These are phyloP conservation scores for Hydriomena furcata DNA, from an alignment of 2,888 invertebrate genomes.

Conservation along the genomic window DNA sequence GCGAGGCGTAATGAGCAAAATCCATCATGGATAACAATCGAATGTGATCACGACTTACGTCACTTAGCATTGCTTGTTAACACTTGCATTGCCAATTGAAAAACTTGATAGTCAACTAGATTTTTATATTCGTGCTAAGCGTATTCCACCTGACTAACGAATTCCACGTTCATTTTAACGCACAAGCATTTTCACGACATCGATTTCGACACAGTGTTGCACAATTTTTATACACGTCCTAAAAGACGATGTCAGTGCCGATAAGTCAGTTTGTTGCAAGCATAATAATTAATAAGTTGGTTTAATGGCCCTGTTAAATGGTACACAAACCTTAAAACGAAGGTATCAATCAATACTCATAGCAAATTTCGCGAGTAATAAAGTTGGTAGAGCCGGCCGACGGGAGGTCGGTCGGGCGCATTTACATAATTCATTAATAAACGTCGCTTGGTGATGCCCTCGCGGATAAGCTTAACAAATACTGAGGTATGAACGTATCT, in stretches of 20 bases:
- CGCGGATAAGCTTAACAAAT: constrained; percentile 73
- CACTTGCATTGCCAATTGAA: constrained; percentile 12
- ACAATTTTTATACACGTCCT: too few species aligned
- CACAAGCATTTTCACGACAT: too few species aligned
- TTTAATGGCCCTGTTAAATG: background rate
- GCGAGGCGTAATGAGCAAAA: constrained; percentile 67
- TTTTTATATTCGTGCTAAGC: too few species aligned
- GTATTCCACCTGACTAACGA: too few species aligned
- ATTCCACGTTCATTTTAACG: too few species aligned
- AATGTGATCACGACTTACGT: constrained; percentile 50
- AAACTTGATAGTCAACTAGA: background rate
- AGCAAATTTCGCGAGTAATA: constrained; percentile 64
- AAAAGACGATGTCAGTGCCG: too few species aligned
- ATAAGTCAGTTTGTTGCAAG: too few species aligned
- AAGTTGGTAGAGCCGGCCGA: constrained; percentile 54
- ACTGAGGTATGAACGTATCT: constrained; percentile 51
- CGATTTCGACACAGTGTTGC: too few species aligned
- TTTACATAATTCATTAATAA: constrained; percentile 79
- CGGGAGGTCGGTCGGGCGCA: constrained; percentile 54
- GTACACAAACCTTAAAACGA: constrained; percentile 19
- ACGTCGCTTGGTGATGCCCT: constrained; percentile 68
- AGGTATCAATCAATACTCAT: constrained; percentile 50
- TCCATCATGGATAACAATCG: constrained; percentile 74
- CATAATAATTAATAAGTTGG: too few species aligned
- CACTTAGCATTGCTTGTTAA: constrained; percentile 33